phyloP scores from a whole-genome alignment of 2,888 invertebrate species.

The Troilus luridus region DNA sequence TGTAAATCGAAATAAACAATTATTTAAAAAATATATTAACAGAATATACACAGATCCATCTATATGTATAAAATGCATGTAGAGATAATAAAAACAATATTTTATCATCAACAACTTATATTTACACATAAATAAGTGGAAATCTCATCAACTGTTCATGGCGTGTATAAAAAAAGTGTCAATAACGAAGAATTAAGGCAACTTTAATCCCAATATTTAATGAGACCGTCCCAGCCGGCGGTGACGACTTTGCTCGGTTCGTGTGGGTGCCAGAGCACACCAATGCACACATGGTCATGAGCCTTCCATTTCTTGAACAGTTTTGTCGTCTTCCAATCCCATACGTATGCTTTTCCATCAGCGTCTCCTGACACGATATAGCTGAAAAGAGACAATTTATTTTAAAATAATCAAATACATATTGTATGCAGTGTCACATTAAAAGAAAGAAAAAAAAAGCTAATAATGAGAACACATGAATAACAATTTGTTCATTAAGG shows the following conservation, averaged over 20 bases:
- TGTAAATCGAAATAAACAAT: not conserved
- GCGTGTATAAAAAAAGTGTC: not conserved
- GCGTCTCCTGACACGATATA: constrained; percentile 98
- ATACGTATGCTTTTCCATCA: constrained; percentile 97
- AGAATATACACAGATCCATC: not conserved
- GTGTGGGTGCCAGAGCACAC: constrained; percentile 97
- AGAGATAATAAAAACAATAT: constrained; percentile 5
- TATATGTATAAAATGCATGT: constrained; percentile 32
- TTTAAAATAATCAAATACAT: not conserved
- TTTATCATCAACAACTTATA: not conserved
- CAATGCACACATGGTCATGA: constrained; percentile 97
- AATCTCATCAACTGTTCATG: not conserved
- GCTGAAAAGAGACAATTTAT: constrained; percentile 74
- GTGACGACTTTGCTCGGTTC: constrained; percentile 98
- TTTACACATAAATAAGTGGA: constrained; percentile 17
- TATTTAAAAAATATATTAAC: constrained; percentile 30
- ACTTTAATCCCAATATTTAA: constrained; percentile 97
- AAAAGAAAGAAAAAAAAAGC: no score
- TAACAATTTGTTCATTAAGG: not conserved
- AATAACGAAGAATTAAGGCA: not conserved
- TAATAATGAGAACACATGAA: not conserved
- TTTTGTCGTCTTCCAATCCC: constrained; percentile 99
- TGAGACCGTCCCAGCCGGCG: constrained; percentile 98
- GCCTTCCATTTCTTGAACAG: constrained; percentile 99
- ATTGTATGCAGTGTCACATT: not conserved